Evolutionary conservation across 2,797 vertebrate species (phyloP), one percentile per base, ranked within the genome.

Genomic region (Mormyrops boulengeri): DNA sequence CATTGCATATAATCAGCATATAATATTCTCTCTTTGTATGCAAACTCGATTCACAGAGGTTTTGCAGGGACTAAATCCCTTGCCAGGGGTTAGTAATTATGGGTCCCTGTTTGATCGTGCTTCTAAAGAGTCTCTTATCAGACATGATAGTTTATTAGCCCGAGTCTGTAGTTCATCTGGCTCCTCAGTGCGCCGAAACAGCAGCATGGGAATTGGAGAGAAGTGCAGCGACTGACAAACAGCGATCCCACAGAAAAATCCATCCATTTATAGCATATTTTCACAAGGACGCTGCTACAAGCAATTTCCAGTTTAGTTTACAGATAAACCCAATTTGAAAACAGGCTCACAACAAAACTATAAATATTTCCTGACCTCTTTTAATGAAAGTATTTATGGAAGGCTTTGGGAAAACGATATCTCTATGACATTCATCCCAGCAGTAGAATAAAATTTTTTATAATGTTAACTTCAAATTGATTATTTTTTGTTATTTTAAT

Each of bases 1-100:
- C 86, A 87, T 0, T 11, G 86, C 86, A 38, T 8, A 22, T 38
- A 87, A 60, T 87, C 52, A 87, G 52, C 52, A 87, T 87, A 44
- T 53, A 87, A 87, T 87, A n/a, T 41, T n/a, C 30, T 60, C 49
- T 60, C 34, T 87, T 87, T 87, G 85, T 41, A 87, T 87, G 86
- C 86, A 87, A 57, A 30, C 30, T 87, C 19, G 38, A 53, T 17
- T 87, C 38, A 52, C 53, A 44, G 86, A 22, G 86, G 55, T 41
- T 85, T 85, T 52, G 84, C 49, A 26, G 44, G 44, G 44, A 50
- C 84, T 85, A 87, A 87, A 87, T 87, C 86, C 52, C 52, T 87
- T 57, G 30, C 86, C 86, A 60, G 26, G 17, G 86, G 34, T 87
- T 57, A 87, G 86, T 87, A 57, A 87, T 57, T 60, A 87, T 60